Percentiles rank a stretch among this genome's conserved stretches.
Conservation (phyloP, 2,888 invertebrate genomes). For the Lithophane socia region DNA sequence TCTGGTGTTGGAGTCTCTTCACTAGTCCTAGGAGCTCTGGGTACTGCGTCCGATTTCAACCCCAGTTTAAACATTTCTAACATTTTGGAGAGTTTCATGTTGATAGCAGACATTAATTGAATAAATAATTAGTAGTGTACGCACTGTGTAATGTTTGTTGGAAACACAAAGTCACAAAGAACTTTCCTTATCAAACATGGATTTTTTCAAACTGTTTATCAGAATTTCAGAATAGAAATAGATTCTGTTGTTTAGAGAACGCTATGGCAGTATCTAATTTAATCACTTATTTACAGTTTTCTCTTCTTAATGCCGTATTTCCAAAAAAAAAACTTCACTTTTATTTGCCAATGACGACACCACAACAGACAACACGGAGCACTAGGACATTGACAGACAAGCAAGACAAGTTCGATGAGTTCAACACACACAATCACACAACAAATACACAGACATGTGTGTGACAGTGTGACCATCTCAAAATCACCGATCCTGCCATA, state of each 20-base stretch:
- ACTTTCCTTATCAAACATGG: constrained; percentile 23
- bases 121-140: constrained; percentile 4
- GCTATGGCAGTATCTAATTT: neutral
- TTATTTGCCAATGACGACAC: neutral
- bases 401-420: no score
- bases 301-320: neutral
- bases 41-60: constrained; percentile 88
- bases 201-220: constrained; percentile 1
- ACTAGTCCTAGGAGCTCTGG: constrained; percentile 83
- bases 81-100: constrained; percentile 72
- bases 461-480: no score
- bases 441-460: no score
- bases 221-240: neutral
- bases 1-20: constrained; percentile 56
- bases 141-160: constrained; percentile 6
- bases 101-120: constrained; percentile 70
- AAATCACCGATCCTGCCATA: no score
- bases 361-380: no score
- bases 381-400: no score
- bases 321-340: neutral
- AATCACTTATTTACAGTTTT: constrained; percentile 10
- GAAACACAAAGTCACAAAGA: constrained; percentile 53
- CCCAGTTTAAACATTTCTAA: constrained; percentile 82
- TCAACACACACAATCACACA: no score
- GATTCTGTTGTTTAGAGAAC: neutral